A percentile compares a stretch with the other conserved stretches of the same genome.
These are phyloP conservation scores for Mesopsocus fuscifrons DNA, from an alignment of 2,888 invertebrate species.

Conservation along the genomic window DNA sequence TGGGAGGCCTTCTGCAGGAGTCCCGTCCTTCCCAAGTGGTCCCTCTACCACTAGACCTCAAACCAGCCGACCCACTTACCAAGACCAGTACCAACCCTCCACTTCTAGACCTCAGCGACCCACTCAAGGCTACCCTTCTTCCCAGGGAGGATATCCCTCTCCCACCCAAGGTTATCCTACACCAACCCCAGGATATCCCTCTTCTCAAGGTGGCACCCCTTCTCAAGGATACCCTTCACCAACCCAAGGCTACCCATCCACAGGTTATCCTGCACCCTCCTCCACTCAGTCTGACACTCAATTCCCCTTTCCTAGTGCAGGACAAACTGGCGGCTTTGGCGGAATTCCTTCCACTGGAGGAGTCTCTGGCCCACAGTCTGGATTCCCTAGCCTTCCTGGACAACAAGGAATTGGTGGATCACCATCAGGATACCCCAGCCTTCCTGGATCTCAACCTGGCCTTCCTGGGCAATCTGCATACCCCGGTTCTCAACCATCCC, in stretches of 20 bases:
- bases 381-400: slow-evolving; percentile 14
- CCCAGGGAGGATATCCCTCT: slow-evolving; percentile 8
- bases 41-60: slow-evolving; percentile 7
- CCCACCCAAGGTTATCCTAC: slow-evolving; percentile 12
- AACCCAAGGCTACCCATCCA: not conserved
- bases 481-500: slow-evolving; percentile 12
- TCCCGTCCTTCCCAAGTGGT: not conserved
- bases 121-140: slow-evolving; percentile 14
- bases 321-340: slow-evolving; percentile 17
- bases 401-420: slow-evolving; percentile 11
- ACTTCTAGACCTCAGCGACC: no score
- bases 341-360: slow-evolving; percentile 9
- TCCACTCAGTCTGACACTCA: not conserved
- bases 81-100: slow-evolving; percentile 12
- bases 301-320: slow-evolving; percentile 15
- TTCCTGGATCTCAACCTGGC: slow-evolving; percentile 10
- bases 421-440: slow-evolving; percentile 8
- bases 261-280: not conserved
- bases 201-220: slow-evolving; percentile 15
- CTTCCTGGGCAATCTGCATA: slow-evolving; percentile 9
- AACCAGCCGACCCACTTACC: not conserved
- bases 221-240: slow-evolving; percentile 12
- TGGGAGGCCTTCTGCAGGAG: slow-evolving; percentile 19
- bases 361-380: no score
- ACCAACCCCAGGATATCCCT: slow-evolving; percentile 11